phyloP scores from a whole-genome alignment of 2,113 vertebrate species.

The Turdus rufiventris region DNA sequence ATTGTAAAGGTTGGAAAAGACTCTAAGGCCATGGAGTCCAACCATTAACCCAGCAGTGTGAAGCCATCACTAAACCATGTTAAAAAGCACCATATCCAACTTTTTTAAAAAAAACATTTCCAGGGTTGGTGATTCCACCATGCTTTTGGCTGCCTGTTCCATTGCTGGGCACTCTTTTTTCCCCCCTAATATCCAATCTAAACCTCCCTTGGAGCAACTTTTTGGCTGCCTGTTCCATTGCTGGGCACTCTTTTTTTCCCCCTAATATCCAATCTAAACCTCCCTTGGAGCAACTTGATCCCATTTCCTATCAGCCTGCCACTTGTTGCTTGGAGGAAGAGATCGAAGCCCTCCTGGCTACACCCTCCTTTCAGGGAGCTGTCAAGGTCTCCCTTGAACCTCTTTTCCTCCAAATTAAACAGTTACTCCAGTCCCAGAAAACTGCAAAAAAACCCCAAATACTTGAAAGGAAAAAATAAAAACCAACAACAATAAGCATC shows the following conservation, averaged over 20 bases:
- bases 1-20: background rate
- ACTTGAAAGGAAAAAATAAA: conserved; percentile 11
- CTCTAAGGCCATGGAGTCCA: background rate
- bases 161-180: too few relatives aligned
- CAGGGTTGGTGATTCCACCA: too few relatives aligned
- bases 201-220: too few relatives aligned
- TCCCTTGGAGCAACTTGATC: background rate
- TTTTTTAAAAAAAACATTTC: background rate
- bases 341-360: accelerated
- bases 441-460: background rate
- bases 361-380: background rate
- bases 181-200: too few relatives aligned
- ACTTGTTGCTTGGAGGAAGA: background rate
- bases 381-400: background rate
- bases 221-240: too few relatives aligned
- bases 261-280: too few relatives aligned
- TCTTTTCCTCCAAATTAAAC: background rate
- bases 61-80: background rate
- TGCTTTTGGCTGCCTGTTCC: too few relatives aligned
- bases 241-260: too few relatives aligned
- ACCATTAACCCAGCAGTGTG: background rate
- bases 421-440: conserved; percentile 2
- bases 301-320: background rate
- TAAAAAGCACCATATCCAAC: too few relatives aligned
- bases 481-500: background rate